Conservation (phyloP, 2,797 vertebrate species). For the Brachymystax lenok region DNA sequence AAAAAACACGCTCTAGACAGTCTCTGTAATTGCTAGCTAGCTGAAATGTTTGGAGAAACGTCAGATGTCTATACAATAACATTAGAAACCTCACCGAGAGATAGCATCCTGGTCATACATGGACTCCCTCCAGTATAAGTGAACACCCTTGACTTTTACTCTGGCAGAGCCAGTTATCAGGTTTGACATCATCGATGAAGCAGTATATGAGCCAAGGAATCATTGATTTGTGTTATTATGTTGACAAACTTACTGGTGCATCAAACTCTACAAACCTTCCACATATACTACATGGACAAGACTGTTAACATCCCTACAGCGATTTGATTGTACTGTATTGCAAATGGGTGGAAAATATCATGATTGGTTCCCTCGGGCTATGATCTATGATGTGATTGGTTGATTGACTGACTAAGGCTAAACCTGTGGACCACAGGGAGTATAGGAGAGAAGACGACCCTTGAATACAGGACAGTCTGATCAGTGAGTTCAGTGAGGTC, state of each 20-base stretch:
- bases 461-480: slow-evolving; percentile 10
- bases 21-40: slow-evolving; percentile 16
- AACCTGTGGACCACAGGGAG: not conserved
- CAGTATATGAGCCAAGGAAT: not conserved
- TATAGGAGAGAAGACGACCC: not conserved
- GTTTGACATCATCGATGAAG: slow-evolving; percentile 6
- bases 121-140: slow-evolving; percentile 2
- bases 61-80: not conserved
- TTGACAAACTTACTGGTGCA: not conserved
- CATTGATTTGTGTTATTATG: not conserved
- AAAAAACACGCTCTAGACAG: slow-evolving; percentile 13
- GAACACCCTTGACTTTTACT: not conserved
- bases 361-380: not conserved
- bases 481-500: slow-evolving; percentile 40
- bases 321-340: slow-evolving; percentile 22
- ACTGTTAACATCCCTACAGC: slow-evolving; percentile 22
- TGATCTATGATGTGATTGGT: not conserved
- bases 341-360: not conserved
- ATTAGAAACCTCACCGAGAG: slow-evolving; percentile 20
- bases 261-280: slow-evolving; percentile 19
- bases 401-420: not conserved
- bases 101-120: not conserved
- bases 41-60: slow-evolving; percentile 6
- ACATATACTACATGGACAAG: not conserved
- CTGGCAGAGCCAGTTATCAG: slow-evolving; percentile 11